Base-by-base conservation (phyloP, 1,140 invertebrate genomes). In the Magallana angulata region DNA sequence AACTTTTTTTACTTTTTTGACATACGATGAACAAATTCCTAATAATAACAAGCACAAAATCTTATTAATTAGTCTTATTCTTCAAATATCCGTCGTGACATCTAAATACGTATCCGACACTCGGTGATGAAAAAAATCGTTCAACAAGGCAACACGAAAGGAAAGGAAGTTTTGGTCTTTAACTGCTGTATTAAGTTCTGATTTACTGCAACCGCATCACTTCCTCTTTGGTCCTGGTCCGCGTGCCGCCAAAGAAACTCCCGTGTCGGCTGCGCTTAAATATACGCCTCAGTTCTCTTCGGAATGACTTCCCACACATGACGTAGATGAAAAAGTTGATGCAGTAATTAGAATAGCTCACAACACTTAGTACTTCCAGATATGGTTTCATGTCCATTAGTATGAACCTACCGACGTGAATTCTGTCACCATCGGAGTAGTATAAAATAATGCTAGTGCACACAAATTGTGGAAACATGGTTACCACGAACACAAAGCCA, bases 281-380 rank as follows among this genome's bases (percentile, higher is more conserved):
- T 12, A 94, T 86, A 12, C 90, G 85, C 48, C 91, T 85, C 57
- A 94, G 87, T 85, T 94, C 92, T 57, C 88, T 87, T n/a, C 93
- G 88, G 86, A 93, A 94, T 36, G 91, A 91, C 71, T 90, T 91
- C 12, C 92, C 93, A 30, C 91, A 93, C 30, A 93, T 56, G 16
- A 94, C 90, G 85, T 93, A 93, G 24, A 94, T 92, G 86, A 91
- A 93, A 85, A 94, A 93, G 83, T 93, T 94, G 16, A 91, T 89
- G 48, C 89, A 92, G 81, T 94, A 94, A 87, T 94, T 94, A 11
- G 92, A 56, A 16, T 91, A 89, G 0, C 91, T 91, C 8, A 93
- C 81, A 12, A 89, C 91, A 68, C 88, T 86, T 9, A 91, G 82
- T 6, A 92, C 56, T 18, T 92, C 84, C n/a, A 87, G 76, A 85